Evolutionary conservation across 2,888 invertebrate species (phyloP), one percentile per base, ranked within the genome.

Genomic region (Polyommatus icarus): DNA sequence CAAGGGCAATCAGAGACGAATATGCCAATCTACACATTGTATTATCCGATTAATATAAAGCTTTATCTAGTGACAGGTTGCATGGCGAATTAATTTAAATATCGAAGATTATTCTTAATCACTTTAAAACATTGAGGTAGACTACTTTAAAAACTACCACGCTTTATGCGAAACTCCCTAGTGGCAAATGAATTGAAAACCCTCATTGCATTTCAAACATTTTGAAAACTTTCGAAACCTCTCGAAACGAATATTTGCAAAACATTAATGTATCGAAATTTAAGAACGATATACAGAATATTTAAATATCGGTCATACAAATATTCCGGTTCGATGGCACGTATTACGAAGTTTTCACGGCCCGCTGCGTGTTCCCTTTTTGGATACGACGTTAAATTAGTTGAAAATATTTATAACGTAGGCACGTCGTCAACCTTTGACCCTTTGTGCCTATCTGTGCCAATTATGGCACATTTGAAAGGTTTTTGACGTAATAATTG

Each of bases 381-480:
- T 15, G 73, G 20, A 73, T 40, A 73, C 46, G 46, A 73, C 46
- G 46, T 40, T 73, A 73, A 40, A 73, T 73, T 73, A 73, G 73
- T 73, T 73, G 20, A 73, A 73, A 73, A 73, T 40, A 73, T 73
- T 72, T 46, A 59, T 20, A 59, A 59, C 59, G 46, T 73, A 67
- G 67, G 67, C 32, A 15, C 67, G 67, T 67, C 29, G 29, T 29
- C 20, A 12, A 67, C 67, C 29, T 32, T 67, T 67, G 67, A 29
- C 29, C 67, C 29, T 67, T 67, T 67, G 67, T 67, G 29, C 67
- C 8, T 20, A 67, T 18, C 67, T 67, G 67, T 15, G 29, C 67
- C 67, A 67, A 67, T 67, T 29, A 18, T 67, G 67, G 67, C 54
- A 54, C 54, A 54, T 54, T 15, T 54, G 54, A 54, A 54, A 54